These are phyloP conservation scores for Columba guinea DNA, from an alignment of 2,797 vertebrate species.

Conservation along the genomic window DNA sequence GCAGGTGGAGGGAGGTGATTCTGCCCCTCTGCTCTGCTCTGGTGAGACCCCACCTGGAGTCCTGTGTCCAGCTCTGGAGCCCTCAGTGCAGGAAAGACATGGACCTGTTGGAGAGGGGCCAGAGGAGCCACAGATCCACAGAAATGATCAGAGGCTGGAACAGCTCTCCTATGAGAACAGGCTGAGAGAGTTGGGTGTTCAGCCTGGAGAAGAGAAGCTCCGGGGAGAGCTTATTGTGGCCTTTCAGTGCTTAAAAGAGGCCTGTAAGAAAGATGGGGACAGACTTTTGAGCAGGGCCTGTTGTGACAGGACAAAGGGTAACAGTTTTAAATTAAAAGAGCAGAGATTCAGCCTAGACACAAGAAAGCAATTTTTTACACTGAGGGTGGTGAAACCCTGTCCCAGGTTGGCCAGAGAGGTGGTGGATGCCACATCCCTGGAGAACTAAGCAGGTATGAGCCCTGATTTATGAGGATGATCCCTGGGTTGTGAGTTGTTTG, in stretches of 20 bases:
- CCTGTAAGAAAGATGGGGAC: neutral
- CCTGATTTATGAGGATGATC: too few species aligned
- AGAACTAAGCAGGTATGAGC: too few species aligned
- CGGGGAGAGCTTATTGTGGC: rapidly evolving
- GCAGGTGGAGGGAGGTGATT: rapidly evolving
- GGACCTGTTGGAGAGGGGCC: rapidly evolving
- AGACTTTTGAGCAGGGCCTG: neutral
- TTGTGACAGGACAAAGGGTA: neutral
- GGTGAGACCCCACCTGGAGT: neutral
- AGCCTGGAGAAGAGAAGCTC: neutral
- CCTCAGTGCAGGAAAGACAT: neutral
- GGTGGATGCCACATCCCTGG: neutral
- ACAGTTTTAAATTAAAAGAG: neutral
- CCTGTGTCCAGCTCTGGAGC: rapidly evolving
- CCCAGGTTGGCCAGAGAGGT: neutral
- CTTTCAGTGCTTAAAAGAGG: neutral
- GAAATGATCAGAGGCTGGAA: neutral
- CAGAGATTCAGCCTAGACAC: neutral
- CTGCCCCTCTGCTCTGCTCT: rapidly evolving
- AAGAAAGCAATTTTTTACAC: rapidly evolving
- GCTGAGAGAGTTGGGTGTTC: neutral
- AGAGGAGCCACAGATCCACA: neutral
- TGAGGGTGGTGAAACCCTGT: neutral
- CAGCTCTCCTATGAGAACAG: rapidly evolving
- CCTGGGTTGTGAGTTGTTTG: too few species aligned